Percentiles rank a stretch among this genome's conserved stretches.
phyloP scores from a whole-genome alignment of 2,113 vertebrate genomes.

The Ursus arctos region DNA sequence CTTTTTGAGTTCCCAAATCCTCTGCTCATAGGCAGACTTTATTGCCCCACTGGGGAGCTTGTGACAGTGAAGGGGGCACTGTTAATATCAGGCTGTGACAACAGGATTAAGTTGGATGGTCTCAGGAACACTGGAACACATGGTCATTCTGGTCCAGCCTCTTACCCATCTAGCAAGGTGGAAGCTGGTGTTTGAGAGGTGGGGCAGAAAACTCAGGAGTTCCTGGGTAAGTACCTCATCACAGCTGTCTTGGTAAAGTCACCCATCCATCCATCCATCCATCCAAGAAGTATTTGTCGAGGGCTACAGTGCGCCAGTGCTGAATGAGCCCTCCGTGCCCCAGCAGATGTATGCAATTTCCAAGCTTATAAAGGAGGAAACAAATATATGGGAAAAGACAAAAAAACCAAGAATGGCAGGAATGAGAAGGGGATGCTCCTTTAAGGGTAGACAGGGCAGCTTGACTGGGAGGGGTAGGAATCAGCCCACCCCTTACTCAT shows the following conservation, averaged over 20 bases:
- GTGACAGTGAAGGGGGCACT: background rate
- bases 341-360: background rate
- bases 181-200: background rate
- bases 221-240: background rate
- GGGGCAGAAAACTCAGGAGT: background rate
- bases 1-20: background rate
- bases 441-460: background rate
- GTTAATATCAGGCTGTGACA: background rate
- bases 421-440: background rate
- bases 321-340: background rate
- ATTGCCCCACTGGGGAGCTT: background rate
- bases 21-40: background rate
- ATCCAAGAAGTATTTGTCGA: background rate
- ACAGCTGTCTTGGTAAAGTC: background rate
- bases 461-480: background rate
- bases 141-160: background rate
- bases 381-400: background rate
- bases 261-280: background rate
- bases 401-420: background rate
- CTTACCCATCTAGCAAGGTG: background rate
- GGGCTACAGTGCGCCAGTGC: background rate
- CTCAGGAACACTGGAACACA: background rate
- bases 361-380: background rate
- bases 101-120: background rate
- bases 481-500: background rate